phyloP scores from a whole-genome alignment of 2,797 vertebrate genomes.

The Cheirogaleus major region DNA sequence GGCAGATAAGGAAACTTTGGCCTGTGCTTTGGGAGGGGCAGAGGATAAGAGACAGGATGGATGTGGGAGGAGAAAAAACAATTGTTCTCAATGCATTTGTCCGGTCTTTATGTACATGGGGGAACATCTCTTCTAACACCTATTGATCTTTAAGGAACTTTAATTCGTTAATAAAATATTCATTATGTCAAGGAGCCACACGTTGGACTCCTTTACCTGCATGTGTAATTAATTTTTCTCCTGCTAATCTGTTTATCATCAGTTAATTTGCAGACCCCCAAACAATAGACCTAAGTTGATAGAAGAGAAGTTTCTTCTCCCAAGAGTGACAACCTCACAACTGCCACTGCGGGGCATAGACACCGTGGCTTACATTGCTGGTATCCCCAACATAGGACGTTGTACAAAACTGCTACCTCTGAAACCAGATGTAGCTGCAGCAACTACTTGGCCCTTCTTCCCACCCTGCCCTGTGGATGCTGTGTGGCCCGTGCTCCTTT shows the following conservation, averaged over 20 bases:
- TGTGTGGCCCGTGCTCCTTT: not conserved
- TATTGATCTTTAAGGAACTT: not conserved
- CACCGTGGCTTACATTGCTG: not conserved
- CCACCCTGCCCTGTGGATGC: not conserved
- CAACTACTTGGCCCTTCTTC: rapidly evolving
- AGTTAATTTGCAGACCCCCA: not conserved
- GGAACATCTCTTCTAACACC: not conserved
- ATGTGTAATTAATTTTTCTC: not conserved
- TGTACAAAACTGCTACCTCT: not conserved
- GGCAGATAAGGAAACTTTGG: not conserved
- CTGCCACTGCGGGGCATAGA: not conserved
- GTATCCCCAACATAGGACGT: no score
- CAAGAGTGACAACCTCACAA: not conserved
- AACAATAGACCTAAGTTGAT: not conserved
- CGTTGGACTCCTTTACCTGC: not conserved
- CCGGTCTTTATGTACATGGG: not conserved
- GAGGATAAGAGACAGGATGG: not conserved
- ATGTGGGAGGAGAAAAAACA: not conserved
- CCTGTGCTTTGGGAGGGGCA: not conserved
- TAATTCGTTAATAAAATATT: not conserved
- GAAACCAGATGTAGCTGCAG: not conserved
- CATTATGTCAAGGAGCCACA: not conserved
- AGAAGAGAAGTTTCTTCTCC: not conserved
- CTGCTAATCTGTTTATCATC: not conserved
- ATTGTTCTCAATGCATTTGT: not conserved